phyloP scores from a whole-genome alignment of 2,113 vertebrate species.

The Lophura nycthemera region DNA sequence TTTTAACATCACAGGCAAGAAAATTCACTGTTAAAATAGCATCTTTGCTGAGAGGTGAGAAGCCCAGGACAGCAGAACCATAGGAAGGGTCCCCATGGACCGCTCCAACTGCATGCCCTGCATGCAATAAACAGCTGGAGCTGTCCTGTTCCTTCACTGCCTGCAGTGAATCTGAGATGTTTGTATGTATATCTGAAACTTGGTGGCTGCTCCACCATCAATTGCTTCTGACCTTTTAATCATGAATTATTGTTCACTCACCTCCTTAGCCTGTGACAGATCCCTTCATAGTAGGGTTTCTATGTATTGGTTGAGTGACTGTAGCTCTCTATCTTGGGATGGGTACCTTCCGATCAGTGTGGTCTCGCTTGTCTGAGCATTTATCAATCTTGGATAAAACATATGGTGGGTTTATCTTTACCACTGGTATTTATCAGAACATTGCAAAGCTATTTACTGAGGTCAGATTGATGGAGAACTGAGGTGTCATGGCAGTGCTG shows the following conservation, averaged over 20 bases:
- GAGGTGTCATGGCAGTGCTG: not conserved
- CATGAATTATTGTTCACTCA: not conserved
- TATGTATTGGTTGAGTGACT: not conserved
- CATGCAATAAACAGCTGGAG: not conserved
- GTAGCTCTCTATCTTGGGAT: not conserved
- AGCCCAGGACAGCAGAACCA: not conserved
- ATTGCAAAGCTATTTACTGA: not conserved
- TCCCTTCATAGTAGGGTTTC: not conserved
- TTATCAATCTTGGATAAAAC: not conserved
- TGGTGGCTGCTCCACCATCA: not conserved
- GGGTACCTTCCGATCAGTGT: not conserved
- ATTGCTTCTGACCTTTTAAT: not conserved
- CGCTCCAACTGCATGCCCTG: not conserved
- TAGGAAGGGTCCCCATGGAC: not conserved
- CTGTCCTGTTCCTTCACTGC: not conserved
- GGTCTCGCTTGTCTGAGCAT: not conserved
- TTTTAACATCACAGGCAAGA: not conserved
- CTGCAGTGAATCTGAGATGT: not conserved
- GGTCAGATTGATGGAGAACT: not conserved
- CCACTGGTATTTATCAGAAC: not conserved
- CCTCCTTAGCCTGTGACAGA: accelerated
- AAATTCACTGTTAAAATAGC: not conserved
- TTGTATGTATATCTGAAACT: not conserved
- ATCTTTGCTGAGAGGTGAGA: not conserved
- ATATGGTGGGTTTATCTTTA: not conserved